phyloP scores from a whole-genome alignment of 2,797 vertebrate species.

The Arvicola amphibius region DNA sequence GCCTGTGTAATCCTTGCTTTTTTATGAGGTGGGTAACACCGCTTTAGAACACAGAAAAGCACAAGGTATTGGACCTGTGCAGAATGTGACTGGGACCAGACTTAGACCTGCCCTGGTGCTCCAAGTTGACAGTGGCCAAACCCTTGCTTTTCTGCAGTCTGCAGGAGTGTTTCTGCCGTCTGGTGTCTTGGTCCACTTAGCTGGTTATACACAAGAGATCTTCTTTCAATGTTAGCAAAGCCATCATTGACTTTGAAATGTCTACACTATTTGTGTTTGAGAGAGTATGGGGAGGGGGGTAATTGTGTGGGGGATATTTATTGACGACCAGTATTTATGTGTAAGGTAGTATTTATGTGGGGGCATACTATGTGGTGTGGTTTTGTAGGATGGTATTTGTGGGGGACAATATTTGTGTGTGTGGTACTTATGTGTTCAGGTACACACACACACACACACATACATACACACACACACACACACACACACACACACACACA shows the following conservation, averaged over 20 bases:
- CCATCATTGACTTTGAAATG: background rate
- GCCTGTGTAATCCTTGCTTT: background rate
- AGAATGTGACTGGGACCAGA: background rate
- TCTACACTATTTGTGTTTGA: background rate
- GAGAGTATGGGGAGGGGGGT: too few relatives aligned
- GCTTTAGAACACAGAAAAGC: background rate
- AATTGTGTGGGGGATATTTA: background rate
- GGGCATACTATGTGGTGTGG: background rate
- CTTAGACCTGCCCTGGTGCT: too few relatives aligned
- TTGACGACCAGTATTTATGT: background rate
- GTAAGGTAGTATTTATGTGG: background rate
- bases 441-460: background rate
- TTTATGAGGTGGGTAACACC: background rate
- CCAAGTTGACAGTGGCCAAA: background rate
- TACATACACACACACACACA: too few relatives aligned
- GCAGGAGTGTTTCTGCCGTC: background rate
- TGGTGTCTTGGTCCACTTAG: background rate
- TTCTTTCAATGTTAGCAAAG: slow-evolving; percentile 1
- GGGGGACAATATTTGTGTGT: background rate
- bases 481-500: too few relatives aligned
- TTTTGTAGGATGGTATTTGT: background rate
- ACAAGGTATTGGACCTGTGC: background rate
- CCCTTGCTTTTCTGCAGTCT: background rate
- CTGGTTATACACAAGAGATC: background rate
- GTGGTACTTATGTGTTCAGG: background rate